Percentiles rank a stretch among this genome's conserved stretches.
Evolutionary conservation across 2,797 vertebrate species (phyloP).

Genomic region (Apogon talboti): DNA sequence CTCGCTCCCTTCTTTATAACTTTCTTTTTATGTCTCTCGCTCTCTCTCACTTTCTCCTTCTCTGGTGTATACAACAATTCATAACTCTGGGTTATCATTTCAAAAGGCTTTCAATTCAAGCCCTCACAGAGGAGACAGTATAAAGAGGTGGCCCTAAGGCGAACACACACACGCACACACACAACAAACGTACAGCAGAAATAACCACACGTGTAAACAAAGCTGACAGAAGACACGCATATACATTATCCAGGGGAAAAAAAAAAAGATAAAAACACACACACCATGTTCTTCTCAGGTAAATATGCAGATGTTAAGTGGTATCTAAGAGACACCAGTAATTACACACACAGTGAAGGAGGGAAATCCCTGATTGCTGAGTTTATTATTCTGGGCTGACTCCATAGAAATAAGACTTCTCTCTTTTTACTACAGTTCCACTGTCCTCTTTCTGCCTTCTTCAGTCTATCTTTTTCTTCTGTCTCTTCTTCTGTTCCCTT

Average conservation of each 20-base stretch:
- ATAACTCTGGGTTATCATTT: slow-evolving; percentile 76
- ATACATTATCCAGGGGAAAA: slow-evolving; percentile 24
- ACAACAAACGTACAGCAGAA: slow-evolving; percentile 11
- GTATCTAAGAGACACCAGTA: slow-evolving; percentile 56
- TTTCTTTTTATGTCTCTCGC: slow-evolving; percentile 27
- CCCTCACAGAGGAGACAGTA: slow-evolving; percentile 49
- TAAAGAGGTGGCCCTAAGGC: slow-evolving; percentile 62
- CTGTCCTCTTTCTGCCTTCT: slow-evolving; percentile 26
- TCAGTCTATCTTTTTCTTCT: slow-evolving; percentile 17
- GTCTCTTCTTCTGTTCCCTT: slow-evolving; percentile 28
- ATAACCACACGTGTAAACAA: slow-evolving; percentile 33
- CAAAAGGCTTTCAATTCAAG: slow-evolving; percentile 72
- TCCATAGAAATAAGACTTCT: slow-evolving; percentile 49
- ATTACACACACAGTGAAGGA: slow-evolving; percentile 49
- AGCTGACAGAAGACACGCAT: slow-evolving; percentile 32
- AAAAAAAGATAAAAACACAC: slow-evolving; percentile 24
- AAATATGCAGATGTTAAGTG: slow-evolving; percentile 61
- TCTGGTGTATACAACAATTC: slow-evolving; percentile 63
- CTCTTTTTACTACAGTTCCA: slow-evolving; percentile 4
- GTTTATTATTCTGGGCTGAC: slow-evolving; percentile 59
- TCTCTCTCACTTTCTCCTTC: slow-evolving; percentile 26
- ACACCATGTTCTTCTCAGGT: slow-evolving; percentile 50
- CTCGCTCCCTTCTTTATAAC: slow-evolving; percentile 1
- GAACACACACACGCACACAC: slow-evolving; percentile 1
- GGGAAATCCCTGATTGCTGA: slow-evolving; percentile 68